Conservation (phyloP, 1,140 invertebrate species). For the Cyphomyrmex costatus region DNA sequence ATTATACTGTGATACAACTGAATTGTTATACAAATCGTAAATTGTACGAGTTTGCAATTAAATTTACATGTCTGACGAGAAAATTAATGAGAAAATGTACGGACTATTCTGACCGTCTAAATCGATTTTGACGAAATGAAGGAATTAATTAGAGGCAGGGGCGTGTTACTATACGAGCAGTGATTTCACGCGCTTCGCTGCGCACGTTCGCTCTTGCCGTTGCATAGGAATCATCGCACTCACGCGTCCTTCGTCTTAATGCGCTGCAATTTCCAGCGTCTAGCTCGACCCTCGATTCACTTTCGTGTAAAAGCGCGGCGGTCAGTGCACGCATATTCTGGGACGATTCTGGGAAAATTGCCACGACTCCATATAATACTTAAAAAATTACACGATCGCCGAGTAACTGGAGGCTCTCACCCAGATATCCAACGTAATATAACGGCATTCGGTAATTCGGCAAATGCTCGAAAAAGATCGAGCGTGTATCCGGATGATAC, state of each 20-base stretch:
- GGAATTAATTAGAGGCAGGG: slow-evolving; percentile 1
- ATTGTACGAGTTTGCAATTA: not conserved
- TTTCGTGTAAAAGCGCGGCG: slow-evolving; percentile 30
- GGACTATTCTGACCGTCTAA: not conserved
- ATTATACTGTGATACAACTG: not conserved
- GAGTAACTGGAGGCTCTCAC: not conserved
- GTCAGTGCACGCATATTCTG: not conserved
- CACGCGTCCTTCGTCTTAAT: slow-evolving; percentile 65
- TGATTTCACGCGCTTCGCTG: slow-evolving; percentile 60
- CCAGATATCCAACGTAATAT: not conserved
- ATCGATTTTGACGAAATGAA: slow-evolving; percentile 15
- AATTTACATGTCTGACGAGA: not conserved
- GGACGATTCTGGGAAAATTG: slow-evolving; percentile 1
- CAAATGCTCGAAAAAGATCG: not conserved
- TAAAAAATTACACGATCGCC: slow-evolving; percentile 11
- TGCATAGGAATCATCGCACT: slow-evolving; percentile 66
- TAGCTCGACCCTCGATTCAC: slow-evolving; percentile 15
- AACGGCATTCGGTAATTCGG: not conserved
- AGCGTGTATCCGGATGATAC: not conserved
- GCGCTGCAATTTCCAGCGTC: slow-evolving; percentile 57
- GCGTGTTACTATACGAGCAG: not conserved
- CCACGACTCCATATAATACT: not conserved
- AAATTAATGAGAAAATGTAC: not conserved
- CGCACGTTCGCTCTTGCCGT: slow-evolving; percentile 42
- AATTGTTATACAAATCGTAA: not conserved